Evolutionary conservation across 1,140 invertebrate species (phyloP), one percentile per base, ranked within the genome.

Genomic region (Brachionus manjavacas): DNA sequence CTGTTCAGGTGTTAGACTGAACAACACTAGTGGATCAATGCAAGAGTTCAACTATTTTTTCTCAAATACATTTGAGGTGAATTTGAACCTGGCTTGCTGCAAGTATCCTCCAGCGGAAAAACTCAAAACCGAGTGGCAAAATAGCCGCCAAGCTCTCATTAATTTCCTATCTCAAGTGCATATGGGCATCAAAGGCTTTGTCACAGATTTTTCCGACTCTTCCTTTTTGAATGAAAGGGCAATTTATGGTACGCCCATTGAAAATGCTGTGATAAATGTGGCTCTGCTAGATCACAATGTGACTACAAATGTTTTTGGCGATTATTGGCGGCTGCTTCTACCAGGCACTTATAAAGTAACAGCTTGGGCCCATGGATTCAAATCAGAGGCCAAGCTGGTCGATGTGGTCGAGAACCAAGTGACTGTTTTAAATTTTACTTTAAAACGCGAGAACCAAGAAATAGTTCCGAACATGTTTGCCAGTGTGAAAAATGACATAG

Each of bases 11-110:
- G 7, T 72, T 8, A 41, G 14, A 72, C 9, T 6, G 16, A 72
- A 72, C 14, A n/a, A 41, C 3, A 72, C 68, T 3, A 25, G 8
- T 70, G 89, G 89, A 80, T 95, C 95, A 55, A 99, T 99, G 96
- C 96, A 99, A 91, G 97, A 99, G 88, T 99, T 95, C 90, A 99
- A 99, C 89, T 99, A 99, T 88, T 92, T 98, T 12, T 95, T 94
- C 93, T 96, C 95, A 87, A 96, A 96, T 64, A 97, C 95, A 88
- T 97, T 99, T 95, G 97, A 99, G 91, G 93, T 99, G 16, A 99
- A 97, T 0, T 89, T 99, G 43, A 97, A 99, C 89, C 92, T 99
- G 68, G 96, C 95, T 0, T 99, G 97, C 90, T 96, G 95, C 90
- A 99, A 99, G 91, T 98, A 94, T 90, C 97, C 97, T 0, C 23